Conservation (phyloP, 2,888 invertebrate species). For the Noctuana brunneofusca region DNA sequence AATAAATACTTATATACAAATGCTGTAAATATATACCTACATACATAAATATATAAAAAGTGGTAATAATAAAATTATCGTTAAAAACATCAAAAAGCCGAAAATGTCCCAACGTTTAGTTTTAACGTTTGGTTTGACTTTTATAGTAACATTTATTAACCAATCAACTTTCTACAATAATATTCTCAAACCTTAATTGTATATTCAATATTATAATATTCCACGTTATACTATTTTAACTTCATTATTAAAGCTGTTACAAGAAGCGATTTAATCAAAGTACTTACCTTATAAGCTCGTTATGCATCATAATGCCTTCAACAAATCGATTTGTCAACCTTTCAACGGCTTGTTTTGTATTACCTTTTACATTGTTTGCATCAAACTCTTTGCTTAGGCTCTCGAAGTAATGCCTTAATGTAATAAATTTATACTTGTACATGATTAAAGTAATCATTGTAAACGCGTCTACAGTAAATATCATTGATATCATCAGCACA, state of each 20-base stretch:
- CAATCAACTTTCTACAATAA: background rate
- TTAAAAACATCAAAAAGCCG: too few relatives aligned
- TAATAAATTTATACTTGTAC: slow-evolving; percentile 72
- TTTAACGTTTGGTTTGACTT: too few relatives aligned
- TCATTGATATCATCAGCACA: slow-evolving; percentile 64
- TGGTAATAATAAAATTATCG: too few relatives aligned
- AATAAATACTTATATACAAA: too few relatives aligned
- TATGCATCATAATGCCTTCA: slow-evolving; percentile 70
- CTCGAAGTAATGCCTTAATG: slow-evolving; percentile 64
- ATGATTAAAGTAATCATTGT: slow-evolving; percentile 65
- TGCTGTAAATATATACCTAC: too few relatives aligned
- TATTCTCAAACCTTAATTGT: background rate
- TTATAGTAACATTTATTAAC: too few relatives aligned
- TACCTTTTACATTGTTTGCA: slow-evolving; percentile 45
- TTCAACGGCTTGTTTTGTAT: slow-evolving; percentile 50
- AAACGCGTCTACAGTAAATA: slow-evolving; percentile 60
- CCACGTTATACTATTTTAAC: background rate
- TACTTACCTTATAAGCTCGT: slow-evolving; percentile 60
- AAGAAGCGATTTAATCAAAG: slow-evolving; percentile 19
- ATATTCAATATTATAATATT: background rate
- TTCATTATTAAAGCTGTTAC: slow-evolving; percentile 13
- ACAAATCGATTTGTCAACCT: slow-evolving; percentile 55
- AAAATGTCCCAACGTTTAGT: too few relatives aligned
- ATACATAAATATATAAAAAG: too few relatives aligned
- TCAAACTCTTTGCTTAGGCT: slow-evolving; percentile 54